Conservation (phyloP, 2,888 invertebrate genomes). For the Polyommatus iphigenia region DNA sequence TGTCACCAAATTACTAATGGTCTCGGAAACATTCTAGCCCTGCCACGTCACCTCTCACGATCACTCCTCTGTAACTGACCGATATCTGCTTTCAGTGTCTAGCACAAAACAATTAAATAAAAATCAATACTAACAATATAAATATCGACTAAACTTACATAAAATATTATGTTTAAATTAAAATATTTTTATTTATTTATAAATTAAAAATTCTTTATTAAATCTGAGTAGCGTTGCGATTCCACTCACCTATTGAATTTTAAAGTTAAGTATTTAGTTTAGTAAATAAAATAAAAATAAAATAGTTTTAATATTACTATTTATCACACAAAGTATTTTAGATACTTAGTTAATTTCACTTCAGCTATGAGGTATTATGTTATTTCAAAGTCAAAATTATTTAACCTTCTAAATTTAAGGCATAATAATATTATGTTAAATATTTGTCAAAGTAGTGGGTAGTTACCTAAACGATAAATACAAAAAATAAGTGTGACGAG, state of each 20-base stretch:
- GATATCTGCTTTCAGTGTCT: constrained; percentile 27
- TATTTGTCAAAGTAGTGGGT: neutral
- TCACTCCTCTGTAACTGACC: constrained; percentile 21
- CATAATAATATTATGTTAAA: neutral
- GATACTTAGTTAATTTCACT: neutral
- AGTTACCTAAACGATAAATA: neutral
- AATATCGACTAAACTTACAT: neutral
- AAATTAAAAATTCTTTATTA: neutral
- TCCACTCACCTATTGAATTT: neutral
- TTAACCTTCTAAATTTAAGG: neutral
- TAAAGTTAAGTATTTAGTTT: neutral
- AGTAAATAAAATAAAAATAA: neutral
- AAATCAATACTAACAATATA: neutral
- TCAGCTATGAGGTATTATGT: neutral
- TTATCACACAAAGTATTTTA: neutral
- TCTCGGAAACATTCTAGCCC: constrained; percentile 19
- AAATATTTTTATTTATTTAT: neutral
- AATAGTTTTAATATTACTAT: neutral
- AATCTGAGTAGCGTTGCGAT: neutral
- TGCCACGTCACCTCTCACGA: constrained; percentile 14
- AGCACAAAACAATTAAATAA: constrained; percentile 4
- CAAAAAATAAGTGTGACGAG: neutral
- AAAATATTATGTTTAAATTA: neutral
- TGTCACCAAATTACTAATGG: neutral
- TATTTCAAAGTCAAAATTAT: neutral